Base-by-base conservation (phyloP, 2,888 invertebrate species). In the Sthenelais limicola region DNA sequence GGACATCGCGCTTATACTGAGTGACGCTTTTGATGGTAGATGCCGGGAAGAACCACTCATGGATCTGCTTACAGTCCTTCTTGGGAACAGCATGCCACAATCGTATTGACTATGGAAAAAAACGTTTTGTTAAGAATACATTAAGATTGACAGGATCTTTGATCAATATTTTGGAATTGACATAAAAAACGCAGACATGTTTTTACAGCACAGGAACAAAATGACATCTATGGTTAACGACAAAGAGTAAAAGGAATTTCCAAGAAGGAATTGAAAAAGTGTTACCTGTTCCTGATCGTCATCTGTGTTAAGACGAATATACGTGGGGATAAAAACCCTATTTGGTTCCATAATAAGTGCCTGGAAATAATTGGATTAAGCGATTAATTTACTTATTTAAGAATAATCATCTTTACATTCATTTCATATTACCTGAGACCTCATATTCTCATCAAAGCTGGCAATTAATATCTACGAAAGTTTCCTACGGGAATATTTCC, bases 1-100 rank as follows among this genome's bases (percentile, higher is more conserved):
- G 91, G 84, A 97, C 95, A 88, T 99, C 98, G 51, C 97, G 91
- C 88, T 97, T 98, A 89, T 97, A 98, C 75, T 97, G 90, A 89
- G 97, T 96, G 78, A 96, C 94, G 81, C 94, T 94, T 80, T 95
- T 92, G 78, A 97, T 96, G 90, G 93, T 93, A 76, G 93, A 93
- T 0, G 96, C 94, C 0, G 93, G 94, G 88, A 98, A 98, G 30
- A 95, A 90, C 94, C 98, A 99, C 74, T 97, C 93, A 83, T 82
- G 82, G 18, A 82, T 80, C 58, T 81, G 76, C 67, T 80, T 79
- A 26, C 69, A 70, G 58, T 77, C 77, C 0, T 77, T 78, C n/a
- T 76, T 74, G 15, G 78, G 81, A 32, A 77, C 79, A n/a, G 84
- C 84, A 79, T 87, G 84, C 85, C 86, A 87, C 56, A 87, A 71